Percentiles rank a stretch among this genome's conserved stretches.
Conservation (phyloP, 37 sponge, comb jelly and placozoan species). For the Oopsacas minuta region DNA sequence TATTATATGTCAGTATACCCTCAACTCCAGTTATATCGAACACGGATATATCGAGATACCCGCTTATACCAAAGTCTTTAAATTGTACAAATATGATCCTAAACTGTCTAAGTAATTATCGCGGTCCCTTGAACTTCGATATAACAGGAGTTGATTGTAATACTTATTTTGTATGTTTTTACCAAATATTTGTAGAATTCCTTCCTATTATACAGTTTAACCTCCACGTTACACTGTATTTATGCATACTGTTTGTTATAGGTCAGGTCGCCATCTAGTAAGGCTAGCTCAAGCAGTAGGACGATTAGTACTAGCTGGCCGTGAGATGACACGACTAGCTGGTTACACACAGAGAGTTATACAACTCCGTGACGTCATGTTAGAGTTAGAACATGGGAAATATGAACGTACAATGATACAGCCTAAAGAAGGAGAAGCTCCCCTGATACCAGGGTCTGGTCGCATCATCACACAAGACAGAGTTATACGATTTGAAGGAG, state of each 20-base stretch:
- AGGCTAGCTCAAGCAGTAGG: slow-evolving; percentile 89
- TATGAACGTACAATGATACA: slow-evolving; percentile 79
- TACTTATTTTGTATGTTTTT: no score
- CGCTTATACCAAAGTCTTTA: no score
- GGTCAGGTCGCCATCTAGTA: slow-evolving; percentile 75
- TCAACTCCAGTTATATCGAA: no score
- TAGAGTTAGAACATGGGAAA: slow-evolving; percentile 59
- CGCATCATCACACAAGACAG: slow-evolving; percentile 47
- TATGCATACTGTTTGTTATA: no score
- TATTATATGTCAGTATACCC: neutral
- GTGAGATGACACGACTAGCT: slow-evolving; percentile 72
- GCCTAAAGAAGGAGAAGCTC: slow-evolving; percentile 28
- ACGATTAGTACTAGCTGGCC: slow-evolving; percentile 71
- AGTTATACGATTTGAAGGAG: slow-evolving; percentile 77
- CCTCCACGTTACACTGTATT: no score
- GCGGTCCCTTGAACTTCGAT: no score
- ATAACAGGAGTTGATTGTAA: no score
- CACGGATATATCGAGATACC: no score
- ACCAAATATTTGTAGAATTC: neutral
- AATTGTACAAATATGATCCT: no score
- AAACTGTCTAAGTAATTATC: no score
- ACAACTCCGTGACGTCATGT: slow-evolving; percentile 52
- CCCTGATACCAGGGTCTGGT: slow-evolving; percentile 73
- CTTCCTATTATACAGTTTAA: no score
- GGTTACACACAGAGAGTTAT: slow-evolving; percentile 75